Base-by-base conservation (phyloP, 1,140 invertebrate species). In the Scaptomyza montana region DNA sequence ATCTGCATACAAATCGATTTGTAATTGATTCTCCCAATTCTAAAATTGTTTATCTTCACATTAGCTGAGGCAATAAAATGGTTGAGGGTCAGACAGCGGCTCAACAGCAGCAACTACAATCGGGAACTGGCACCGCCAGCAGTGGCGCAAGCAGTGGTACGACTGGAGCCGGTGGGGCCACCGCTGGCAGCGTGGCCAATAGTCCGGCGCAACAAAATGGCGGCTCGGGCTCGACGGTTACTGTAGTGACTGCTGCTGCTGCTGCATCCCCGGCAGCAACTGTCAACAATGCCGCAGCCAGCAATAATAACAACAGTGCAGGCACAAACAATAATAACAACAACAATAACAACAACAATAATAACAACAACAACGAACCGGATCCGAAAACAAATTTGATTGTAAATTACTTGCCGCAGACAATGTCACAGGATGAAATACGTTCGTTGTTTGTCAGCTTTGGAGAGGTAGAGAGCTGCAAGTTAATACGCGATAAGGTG, bases 401-500 rank as follows among this genome's bases (percentile, higher is more conserved):
- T 92, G 98, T 99, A 78, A 99, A 99, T 93, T 99, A 99, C 93
- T 94, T 99, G 90, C 99, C 99, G 51, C 99, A 99, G 93, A 99
- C 97, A 62, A 99, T 99, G 99, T 99, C 98, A 28, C 99, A 99
- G 93, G 99, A 99, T 92, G 98, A 99, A 92, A 99, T 99, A 70
- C 94, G 98, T 65, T 98, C 97, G 50, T 94, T 99, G 50, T 99
- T 99, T 93, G 97, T 97, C 13, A 98, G 97, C 89, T 99, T 99
- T 91, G 99, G 99, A 47, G 98, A 99, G 92, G 98, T 99, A 55
- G 99, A 99, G 92, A 99, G 98, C 86, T 99, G 99, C 94, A 99
- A 99, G 93, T 94, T 99, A 64, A 99, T 99, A 85, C 94, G 98
- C 72, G 99, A 99, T 93, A 99, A 99, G 94, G 96, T 97, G 47